Conservation (phyloP, 2,888 invertebrate species). For the Oligia fasciuncula region DNA sequence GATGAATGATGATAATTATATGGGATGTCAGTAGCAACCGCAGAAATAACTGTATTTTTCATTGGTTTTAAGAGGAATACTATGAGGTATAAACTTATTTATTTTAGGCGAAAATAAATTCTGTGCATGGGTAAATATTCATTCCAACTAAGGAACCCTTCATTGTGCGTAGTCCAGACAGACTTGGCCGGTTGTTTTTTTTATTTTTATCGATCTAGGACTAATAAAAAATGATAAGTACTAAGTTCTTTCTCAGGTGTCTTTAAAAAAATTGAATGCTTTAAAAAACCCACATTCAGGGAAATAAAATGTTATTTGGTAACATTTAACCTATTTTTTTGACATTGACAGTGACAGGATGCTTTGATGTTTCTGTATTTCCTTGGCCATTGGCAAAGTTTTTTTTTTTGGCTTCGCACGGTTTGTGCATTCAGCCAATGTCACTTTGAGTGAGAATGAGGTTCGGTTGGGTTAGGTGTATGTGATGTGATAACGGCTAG, state of each 20-base stretch:
- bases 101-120: not conserved
- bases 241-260: not conserved
- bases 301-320: conserved; percentile 18
- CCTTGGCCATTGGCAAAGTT: not conserved
- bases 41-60: no score
- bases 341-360: conserved; percentile 34
- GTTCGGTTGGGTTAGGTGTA: no score
- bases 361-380: conserved; percentile 34
- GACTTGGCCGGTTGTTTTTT: not conserved
- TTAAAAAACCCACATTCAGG: not conserved
- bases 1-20: not conserved
- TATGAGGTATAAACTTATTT: no score
- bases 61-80: no score
- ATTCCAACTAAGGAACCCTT: not conserved
- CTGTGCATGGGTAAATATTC: not conserved
- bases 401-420: no score
- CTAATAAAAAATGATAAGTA: no score
- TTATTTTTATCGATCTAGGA: not conserved
- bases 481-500: no score
- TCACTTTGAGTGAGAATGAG: no score
- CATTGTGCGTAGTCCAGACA: not conserved
- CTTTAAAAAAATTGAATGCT: not conserved
- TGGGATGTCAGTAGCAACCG: not conserved
- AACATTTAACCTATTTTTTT: conserved; percentile 13
- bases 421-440: no score